Conservation (phyloP, 2,113 vertebrate species). For the Zeus faber region DNA sequence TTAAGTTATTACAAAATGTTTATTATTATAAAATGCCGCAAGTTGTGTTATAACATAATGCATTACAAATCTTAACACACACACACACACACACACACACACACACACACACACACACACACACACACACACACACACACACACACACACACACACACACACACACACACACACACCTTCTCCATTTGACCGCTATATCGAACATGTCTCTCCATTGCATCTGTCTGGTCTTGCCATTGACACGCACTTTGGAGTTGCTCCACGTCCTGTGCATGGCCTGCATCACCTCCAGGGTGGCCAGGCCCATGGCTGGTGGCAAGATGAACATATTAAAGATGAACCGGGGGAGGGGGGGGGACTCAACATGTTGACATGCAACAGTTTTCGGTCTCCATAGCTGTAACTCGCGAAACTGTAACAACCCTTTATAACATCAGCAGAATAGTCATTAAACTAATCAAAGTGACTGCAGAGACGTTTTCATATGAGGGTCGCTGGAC, state of each 20-base stretch:
- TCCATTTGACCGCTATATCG: slow-evolving; percentile 96
- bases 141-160: slow-evolving; percentile 1
- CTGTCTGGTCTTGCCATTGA: slow-evolving; percentile 90
- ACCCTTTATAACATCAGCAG: background rate
- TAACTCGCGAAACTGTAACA: background rate
- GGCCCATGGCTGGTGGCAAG: slow-evolving; percentile 91
- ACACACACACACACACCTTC: slow-evolving; percentile 78
- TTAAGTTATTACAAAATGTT: too few species aligned
- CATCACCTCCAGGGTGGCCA: slow-evolving; percentile 96
- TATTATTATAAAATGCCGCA: too few species aligned
- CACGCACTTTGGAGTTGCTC: slow-evolving; percentile 94
- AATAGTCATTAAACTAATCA: background rate
- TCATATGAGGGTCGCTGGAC: background rate
- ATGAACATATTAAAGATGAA: too few species aligned
- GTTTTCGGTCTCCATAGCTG: background rate
- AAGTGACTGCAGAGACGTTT: background rate
- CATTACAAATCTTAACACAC: too few species aligned
- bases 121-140: background rate
- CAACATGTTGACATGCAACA: background rate
- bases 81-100: slow-evolving; percentile 3
- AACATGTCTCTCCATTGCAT: slow-evolving; percentile 99
- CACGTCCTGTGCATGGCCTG: slow-evolving; percentile 93
- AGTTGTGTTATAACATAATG: too few species aligned
- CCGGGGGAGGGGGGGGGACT: background rate
- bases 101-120: slow-evolving; percentile 3